Evolutionary conservation across 2,888 invertebrate genomes (phyloP).

Genomic region (Caenorhabditis angaria): DNA sequence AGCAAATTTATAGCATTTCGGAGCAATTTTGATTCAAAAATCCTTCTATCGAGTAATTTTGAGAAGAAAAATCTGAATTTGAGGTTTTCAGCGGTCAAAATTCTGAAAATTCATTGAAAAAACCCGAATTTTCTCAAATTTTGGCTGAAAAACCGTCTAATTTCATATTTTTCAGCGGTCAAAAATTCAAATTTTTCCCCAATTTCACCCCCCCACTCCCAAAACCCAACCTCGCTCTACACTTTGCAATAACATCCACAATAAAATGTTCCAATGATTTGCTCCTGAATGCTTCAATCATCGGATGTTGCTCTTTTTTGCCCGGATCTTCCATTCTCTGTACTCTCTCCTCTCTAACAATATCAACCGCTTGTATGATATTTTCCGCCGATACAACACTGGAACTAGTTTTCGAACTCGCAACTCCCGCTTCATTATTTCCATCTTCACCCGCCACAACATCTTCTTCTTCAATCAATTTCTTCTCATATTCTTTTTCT

Average conservation of each 20-base stretch:
- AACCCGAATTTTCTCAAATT: no score
- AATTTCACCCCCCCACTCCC: no score
- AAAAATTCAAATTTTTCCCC: no score
- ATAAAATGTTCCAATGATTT: constrained; percentile 83
- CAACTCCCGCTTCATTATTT: constrained; percentile 79
- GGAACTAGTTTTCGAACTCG: constrained; percentile 87
- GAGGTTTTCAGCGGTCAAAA: no score
- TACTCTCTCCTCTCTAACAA: constrained; percentile 75
- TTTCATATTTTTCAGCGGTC: no score
- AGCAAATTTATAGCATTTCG: no score
- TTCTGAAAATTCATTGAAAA: no score
- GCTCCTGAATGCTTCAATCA: constrained; percentile 85
- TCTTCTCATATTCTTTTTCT: constrained; percentile 74
- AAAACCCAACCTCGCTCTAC: constrained; percentile 34
- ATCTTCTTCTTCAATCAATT: constrained; percentile 74
- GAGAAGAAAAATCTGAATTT: no score
- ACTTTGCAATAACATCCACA: constrained; percentile 78
- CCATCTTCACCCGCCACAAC: constrained; percentile 74
- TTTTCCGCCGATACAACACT: constrained; percentile 79
- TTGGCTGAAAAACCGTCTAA: no score
- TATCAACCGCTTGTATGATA: constrained; percentile 87
- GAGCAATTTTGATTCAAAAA: no score
- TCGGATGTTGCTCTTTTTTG: constrained; percentile 78
- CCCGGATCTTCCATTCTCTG: constrained; percentile 46
- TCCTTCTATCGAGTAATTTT: no score